Conservation (phyloP, 2,113 vertebrate genomes). For the Casuarius casuarius region DNA sequence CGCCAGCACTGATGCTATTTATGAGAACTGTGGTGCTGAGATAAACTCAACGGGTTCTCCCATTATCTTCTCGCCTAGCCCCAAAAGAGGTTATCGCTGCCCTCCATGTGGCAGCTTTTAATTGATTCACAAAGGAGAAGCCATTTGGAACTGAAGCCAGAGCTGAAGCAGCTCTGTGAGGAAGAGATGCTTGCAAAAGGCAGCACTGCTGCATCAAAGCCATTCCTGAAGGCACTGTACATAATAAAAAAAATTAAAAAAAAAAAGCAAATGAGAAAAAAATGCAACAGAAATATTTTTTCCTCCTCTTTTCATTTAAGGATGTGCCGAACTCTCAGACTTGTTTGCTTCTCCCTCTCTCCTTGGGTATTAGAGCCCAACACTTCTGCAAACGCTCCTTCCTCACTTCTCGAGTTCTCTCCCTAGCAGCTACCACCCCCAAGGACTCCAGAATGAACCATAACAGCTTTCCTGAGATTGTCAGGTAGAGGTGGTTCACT, state of each 20-base stretch:
- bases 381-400: not conserved
- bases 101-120: conserved; percentile 41
- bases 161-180: not conserved
- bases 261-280: not conserved
- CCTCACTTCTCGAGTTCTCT: not conserved
- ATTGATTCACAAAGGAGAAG: conserved; percentile 52
- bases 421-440: not conserved
- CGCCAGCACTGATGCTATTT: conserved; percentile 29
- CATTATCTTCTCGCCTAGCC: conserved; percentile 28
- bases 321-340: not conserved
- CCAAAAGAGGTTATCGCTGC: conserved; percentile 17
- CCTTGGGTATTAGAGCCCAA: not conserved
- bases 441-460: rapidly evolving
- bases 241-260: too few relatives aligned
- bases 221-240: not conserved
- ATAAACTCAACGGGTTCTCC: conserved; percentile 46
- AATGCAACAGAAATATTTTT: not conserved
- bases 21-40: conserved; percentile 29
- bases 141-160: conserved; percentile 23
- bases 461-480: rapidly evolving
- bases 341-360: not conserved
- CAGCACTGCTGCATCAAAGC: not conserved
- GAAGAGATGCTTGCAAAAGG: not conserved
- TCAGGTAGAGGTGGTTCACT: not conserved
- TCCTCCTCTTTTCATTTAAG: not conserved